phyloP scores from a whole-genome alignment of 2,888 invertebrate species.

The Drosophila formosana region DNA sequence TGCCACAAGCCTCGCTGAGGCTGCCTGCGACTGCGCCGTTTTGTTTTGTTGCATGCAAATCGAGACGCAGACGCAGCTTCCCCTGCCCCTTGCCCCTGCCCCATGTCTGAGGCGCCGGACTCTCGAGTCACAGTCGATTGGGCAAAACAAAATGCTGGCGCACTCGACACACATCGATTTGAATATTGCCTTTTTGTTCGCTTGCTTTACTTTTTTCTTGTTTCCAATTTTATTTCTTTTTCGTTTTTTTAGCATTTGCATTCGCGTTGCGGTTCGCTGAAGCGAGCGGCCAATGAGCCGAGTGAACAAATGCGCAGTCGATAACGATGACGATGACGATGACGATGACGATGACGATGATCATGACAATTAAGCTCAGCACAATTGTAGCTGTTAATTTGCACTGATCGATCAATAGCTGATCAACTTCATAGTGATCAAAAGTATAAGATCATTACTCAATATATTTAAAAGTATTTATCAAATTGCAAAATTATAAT shows the following conservation, averaged over 20 bases:
- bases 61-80: conserved; percentile 19
- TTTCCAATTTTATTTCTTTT: conserved; percentile 8
- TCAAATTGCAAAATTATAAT: too few species aligned
- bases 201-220: conserved; percentile 8
- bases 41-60: conserved; percentile 67
- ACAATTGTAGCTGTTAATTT: not conserved
- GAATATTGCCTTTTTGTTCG: conserved; percentile 12
- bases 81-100: not conserved
- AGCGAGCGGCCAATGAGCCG: conserved; percentile 63
- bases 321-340: conserved; percentile 39
- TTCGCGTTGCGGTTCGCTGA: conserved; percentile 56
- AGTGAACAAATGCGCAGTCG: conserved; percentile 56
- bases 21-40: conserved; percentile 46
- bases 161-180: conserved; percentile 63
- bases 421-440: not conserved
- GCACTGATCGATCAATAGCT: not conserved
- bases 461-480: too few species aligned
- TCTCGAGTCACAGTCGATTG: conserved; percentile 73
- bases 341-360: conserved; percentile 20
- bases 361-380: conserved; percentile 13
- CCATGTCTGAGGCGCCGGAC: not conserved
- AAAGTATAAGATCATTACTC: not conserved
- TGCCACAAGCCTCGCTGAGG: conserved; percentile 27
- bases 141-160: conserved; percentile 62
- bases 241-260: conserved; percentile 9